Percentiles rank a stretch among this genome's conserved stretches.
Conservation (phyloP, 2,888 invertebrate genomes). For the Emmelina monodactyla region DNA sequence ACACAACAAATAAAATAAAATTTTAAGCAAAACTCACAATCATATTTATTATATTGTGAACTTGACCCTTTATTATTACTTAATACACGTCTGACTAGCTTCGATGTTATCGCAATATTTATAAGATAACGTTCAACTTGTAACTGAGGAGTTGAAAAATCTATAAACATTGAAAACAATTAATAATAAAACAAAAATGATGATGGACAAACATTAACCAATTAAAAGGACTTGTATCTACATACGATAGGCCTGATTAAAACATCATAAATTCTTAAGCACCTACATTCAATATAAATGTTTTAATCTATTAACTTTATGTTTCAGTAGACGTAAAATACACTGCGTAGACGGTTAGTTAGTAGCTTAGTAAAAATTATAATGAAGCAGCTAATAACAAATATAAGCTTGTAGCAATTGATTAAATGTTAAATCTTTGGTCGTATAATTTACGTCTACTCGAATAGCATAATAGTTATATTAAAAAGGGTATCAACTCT, state of each 20-base stretch:
- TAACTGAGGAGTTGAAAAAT: too few species aligned
- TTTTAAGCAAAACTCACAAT: neutral
- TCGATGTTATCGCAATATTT: constrained; percentile 27
- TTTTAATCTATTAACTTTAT: neutral
- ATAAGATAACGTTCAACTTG: too few species aligned
- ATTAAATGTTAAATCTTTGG: neutral
- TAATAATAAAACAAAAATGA: too few species aligned
- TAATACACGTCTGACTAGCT: constrained; percentile 33
- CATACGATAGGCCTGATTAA: too few species aligned
- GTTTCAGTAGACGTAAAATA: neutral
- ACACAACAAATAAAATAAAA: neutral
- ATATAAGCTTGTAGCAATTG: too few species aligned
- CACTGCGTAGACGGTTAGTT: neutral
- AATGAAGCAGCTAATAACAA: neutral
- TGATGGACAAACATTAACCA: too few species aligned
- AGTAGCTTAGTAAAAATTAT: neutral
- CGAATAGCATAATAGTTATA: constrained; percentile 41
- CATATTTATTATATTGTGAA: constrained; percentile 4
- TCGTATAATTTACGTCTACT: constrained; percentile 7
- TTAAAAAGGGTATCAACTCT: constrained; percentile 55
- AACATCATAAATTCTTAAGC: too few species aligned
- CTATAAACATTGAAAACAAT: too few species aligned
- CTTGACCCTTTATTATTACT: neutral
- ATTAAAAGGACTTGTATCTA: too few species aligned
- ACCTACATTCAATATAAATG: constrained; percentile 1